These are phyloP conservation scores for Hypotaenidia okinawae DNA, from an alignment of 2,797 vertebrate species.

Conservation along the genomic window DNA sequence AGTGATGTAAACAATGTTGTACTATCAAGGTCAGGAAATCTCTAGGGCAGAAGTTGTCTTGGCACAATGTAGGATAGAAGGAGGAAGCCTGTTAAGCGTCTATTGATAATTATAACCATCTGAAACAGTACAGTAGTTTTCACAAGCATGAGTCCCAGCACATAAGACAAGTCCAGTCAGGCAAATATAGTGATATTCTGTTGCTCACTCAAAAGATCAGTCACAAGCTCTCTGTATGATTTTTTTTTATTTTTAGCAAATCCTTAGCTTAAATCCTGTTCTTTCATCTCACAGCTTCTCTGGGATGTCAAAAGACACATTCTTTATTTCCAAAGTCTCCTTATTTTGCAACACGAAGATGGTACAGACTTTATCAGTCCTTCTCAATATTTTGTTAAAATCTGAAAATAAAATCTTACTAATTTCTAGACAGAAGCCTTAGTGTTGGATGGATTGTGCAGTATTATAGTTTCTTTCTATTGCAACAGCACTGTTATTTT, in stretches of 20 bases:
- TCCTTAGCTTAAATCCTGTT: neutral
- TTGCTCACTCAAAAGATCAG: neutral
- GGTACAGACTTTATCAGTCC: neutral
- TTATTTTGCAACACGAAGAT: neutral
- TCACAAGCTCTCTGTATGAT: neutral
- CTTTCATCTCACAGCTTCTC: neutral
- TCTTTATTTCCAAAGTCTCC: neutral
- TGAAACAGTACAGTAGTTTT: neutral
- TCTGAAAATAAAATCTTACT: neutral
- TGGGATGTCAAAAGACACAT: neutral
- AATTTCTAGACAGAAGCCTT: neutral
- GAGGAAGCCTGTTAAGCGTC: neutral
- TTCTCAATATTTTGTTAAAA: neutral
- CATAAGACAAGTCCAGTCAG: neutral
- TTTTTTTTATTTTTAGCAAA: neutral
- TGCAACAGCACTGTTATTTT: neutral
- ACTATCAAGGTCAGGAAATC: constrained; percentile 22
- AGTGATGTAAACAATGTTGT: neutral
- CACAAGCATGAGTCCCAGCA: neutral
- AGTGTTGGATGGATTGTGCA: neutral
- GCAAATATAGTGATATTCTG: neutral
- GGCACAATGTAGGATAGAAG: neutral
- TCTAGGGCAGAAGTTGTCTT: neutral
- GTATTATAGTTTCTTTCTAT: neutral
- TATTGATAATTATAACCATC: neutral